Base-by-base conservation (phyloP, 1,140 invertebrate species). In the Zaprionus davidi region DNA sequence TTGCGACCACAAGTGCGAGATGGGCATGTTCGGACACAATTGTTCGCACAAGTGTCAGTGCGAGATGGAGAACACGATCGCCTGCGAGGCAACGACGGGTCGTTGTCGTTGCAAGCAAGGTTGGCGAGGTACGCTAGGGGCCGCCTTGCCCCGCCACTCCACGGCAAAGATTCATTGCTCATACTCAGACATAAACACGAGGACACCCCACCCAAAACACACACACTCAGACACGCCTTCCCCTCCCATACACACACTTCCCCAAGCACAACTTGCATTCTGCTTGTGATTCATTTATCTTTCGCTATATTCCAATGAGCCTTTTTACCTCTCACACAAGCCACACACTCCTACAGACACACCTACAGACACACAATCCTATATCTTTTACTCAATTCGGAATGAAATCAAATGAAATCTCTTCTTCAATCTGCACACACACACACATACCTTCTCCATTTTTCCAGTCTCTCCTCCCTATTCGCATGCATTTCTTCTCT, bases 51-150 rank as follows among this genome's bases (percentile, higher is more conserved):
- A 93, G 66, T 98, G 97, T 92, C 94, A 96, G 71, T 98, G 97
- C 91, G 92, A 95, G 73, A 91, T 94, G 41, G 94, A 94, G 28
- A 96, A 96, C 92, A 95, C 95, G 31, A 90, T 94, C 59, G 95
- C 94, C 73, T 99, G 98, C 93, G 95, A 99, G 93, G 94, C 96
- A 63, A 94, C 95, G 46, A 97, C 95, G 56, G 98, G 98, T 9
- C 94, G 94, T 68, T 99, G 98, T 93, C 94, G 95, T 59, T 99
- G 98, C 93, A 96, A 96, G 91, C 93, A 95, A 41, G 94, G 95
- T 56, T 98, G 95, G 95, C 94, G 95, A 95, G 97, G 97, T 96
- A 94, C 71, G 7, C 38, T 11, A 5, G 62, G 58, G 22, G 22
- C 1, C 22, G 28, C 36, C 9, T 26, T 26, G 17, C 34, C 36